Conservation (phyloP, 2,113 vertebrate genomes). For the Dermatemys mawii region DNA sequence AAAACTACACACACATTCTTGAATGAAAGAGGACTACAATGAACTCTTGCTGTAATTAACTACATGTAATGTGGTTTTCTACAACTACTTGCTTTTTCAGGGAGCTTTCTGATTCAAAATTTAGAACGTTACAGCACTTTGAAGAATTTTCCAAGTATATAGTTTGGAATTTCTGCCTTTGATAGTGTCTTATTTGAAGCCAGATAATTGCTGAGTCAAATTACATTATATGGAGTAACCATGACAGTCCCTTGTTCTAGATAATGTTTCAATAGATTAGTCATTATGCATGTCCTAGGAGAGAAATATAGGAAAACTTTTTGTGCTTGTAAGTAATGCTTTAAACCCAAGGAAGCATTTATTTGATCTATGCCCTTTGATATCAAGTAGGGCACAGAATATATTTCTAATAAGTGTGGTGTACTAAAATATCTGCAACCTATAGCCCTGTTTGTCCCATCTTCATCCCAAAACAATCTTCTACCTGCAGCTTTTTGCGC, state of each 20-base stretch:
- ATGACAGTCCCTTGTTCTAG: slow-evolving; percentile 28
- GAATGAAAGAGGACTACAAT: neutral
- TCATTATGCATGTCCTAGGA: slow-evolving; percentile 10
- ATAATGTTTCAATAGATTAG: neutral
- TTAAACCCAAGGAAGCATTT: neutral
- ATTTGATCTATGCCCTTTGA: neutral
- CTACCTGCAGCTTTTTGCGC: neutral
- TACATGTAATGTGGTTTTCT: neutral
- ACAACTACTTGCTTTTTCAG: neutral
- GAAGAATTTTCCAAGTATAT: neutral
- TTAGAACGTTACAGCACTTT: slow-evolving; percentile 25
- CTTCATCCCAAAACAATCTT: neutral
- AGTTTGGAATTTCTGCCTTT: neutral
- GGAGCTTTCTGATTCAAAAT: slow-evolving; percentile 17
- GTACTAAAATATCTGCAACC: neutral
- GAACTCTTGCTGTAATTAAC: neutral
- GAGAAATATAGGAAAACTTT: slow-evolving; percentile 24
- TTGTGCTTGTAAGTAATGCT: neutral
- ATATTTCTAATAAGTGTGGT: neutral
- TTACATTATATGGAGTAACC: slow-evolving; percentile 42
- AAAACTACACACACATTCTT: slow-evolving; percentile 29
- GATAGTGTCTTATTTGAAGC: neutral
- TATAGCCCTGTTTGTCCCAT: neutral
- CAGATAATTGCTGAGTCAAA: slow-evolving; percentile 42
- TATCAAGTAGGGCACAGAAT: neutral